Conservation (phyloP, 2,888 invertebrate genomes). For the Malacosoma neustria region DNA sequence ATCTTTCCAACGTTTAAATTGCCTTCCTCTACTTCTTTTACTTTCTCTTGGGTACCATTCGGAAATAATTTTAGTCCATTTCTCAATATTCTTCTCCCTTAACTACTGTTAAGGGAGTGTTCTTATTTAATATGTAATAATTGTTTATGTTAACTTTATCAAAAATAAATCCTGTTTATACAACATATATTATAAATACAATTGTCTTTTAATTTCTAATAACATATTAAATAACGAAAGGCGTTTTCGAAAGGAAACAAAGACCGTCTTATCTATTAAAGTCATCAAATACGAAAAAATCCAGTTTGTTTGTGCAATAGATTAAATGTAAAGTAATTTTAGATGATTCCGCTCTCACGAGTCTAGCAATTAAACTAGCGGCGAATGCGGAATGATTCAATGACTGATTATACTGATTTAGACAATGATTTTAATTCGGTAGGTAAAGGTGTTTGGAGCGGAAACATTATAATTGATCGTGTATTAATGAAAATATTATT, state of each 20-base stretch:
- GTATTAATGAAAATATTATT: neutral
- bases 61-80: no score
- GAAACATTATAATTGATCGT: neutral
- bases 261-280: slow-evolving; percentile 4
- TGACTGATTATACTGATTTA: slow-evolving; percentile 31
- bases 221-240: neutral
- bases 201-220: no score
- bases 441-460: neutral
- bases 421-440: slow-evolving; percentile 1
- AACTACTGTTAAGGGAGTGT: no score
- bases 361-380: slow-evolving; percentile 37
- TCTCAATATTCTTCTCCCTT: no score
- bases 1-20: no score
- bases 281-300: slow-evolving; percentile 11
- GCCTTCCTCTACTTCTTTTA: no score
- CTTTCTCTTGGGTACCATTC: no score
- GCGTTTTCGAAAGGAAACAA: slow-evolving; percentile 5
- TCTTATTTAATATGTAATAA: no score
- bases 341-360: slow-evolving; percentile 43
- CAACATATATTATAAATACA: no score
- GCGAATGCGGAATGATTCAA: slow-evolving; percentile 37
- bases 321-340: slow-evolving; percentile 35
- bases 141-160: no score
- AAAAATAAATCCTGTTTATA: no score
- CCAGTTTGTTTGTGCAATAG: slow-evolving; percentile 38